Conservation (phyloP, 2,797 vertebrate species). For the Coccyzus lansbergi region DNA sequence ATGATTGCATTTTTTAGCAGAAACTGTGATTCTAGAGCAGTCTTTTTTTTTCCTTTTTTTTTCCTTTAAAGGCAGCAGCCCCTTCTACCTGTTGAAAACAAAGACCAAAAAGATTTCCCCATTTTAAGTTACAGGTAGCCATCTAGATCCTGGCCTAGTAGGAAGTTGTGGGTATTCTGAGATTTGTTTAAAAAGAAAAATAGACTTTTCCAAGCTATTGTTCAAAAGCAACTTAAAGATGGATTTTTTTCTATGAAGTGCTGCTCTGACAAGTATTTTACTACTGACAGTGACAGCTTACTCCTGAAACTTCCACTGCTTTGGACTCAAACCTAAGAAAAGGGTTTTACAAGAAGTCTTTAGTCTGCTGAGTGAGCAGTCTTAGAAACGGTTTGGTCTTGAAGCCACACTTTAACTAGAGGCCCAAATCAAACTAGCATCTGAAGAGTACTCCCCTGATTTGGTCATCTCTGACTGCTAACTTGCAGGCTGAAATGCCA, state of each 20-base stretch:
- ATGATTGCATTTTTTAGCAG: not conserved
- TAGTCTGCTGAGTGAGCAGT: not conserved
- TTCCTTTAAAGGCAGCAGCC: not conserved
- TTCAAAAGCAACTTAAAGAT: not conserved
- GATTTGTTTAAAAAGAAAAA: not conserved
- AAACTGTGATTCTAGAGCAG: rapidly evolving
- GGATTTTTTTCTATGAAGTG: not conserved
- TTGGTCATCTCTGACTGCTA: not conserved
- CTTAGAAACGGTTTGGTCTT: not conserved
- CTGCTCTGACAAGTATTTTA: not conserved
- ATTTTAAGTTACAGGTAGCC: not conserved
- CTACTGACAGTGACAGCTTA: not conserved
- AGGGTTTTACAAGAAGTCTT: not conserved
- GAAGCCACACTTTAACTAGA: not conserved
- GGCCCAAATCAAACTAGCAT: not conserved
- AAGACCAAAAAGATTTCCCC: not conserved
- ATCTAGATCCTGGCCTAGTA: not conserved
- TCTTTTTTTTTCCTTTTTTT: too few species aligned
- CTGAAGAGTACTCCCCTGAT: not conserved
- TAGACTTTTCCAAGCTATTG: not conserved
- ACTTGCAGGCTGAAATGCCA: conserved; percentile 30
- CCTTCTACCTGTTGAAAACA: not conserved
- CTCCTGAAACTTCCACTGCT: not conserved
- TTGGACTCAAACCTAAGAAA: not conserved
- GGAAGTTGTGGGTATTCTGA: not conserved